Evolutionary conservation across 2,888 invertebrate species (phyloP), one percentile per base, ranked within the genome.

Genomic region (Hydraecia micacea): DNA sequence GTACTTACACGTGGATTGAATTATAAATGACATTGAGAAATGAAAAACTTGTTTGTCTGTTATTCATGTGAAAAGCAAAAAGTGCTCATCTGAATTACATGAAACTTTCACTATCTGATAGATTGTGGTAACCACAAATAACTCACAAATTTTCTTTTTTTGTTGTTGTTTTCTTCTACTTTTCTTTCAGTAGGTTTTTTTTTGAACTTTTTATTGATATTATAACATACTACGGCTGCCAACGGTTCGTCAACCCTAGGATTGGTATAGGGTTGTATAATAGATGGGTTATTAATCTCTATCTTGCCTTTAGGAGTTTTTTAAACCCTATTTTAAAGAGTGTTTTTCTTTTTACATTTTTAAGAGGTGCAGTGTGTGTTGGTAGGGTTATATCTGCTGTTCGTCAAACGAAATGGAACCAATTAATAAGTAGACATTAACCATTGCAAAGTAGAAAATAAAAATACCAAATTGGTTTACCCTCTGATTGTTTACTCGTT

Each of bases 21-120:
- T 83, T 52, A 32, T 21, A 83, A 52, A 74, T 15, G 15, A 60
- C 6, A 46, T 7, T 60, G 65, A n/a, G 28, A 46, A 55, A 80
- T 5, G 9, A 28, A 60, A 84, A 66, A 65, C 42, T 52, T 55
- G 69, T 80, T 84, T 78, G n/a, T 84, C 46, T 49, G 8, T n/a
- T 79, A 69, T 65, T 73, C 28, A 84, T 32, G n/a, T 39, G 25
- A 21, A 83, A 72, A 63, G 15, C 15, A 39, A 72, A 69, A 68
- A 68, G 21, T 36, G 15, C 25, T 73, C 13, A 75, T 85, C 18
- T 55, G 63, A 85, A 83, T 72, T 65, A 25, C 60, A 81, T 58
- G 63, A 58, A 69, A 81, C 60, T 85, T 81, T 76, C 39, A 70
- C 49, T 81, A 46, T 66, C 5, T 3, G 25, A 32, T 21, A 60